Evolutionary conservation across 1,140 invertebrate genomes (phyloP), one percentile per base, ranked within the genome.

Genomic region (Rhagoletis pomonella): DNA sequence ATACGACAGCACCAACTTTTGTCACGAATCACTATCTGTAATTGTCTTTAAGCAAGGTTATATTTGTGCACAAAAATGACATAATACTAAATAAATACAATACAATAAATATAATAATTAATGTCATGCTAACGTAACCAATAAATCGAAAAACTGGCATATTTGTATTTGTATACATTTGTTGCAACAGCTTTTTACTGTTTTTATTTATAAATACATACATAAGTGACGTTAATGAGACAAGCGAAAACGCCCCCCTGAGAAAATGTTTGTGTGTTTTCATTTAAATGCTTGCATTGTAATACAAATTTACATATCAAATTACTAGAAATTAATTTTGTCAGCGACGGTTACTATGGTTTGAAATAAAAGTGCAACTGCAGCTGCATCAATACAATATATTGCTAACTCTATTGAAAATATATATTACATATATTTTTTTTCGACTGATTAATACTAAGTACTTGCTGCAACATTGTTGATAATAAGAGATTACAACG

Each of bases 301-400:
- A 29, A 29, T 29, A 29, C 0, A 69, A 69, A 69, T 29, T 69
- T 44, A 44, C 5, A 69, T 69, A 69, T 69, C 65, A 69, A 69
- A 44, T 69, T 69, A 69, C 39, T 29, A 64, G n/a, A 64, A 64
- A 64, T 64, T 6, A 64, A 64, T 64, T 64, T 19, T 64, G 62
- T 64, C 62, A 19, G 29, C n/a, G n/a, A 64, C 29, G 7, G 62
- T 2, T 19, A 64, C n/a, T 2, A 19, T 3, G 62, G 4, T 19
- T 6, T 64, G 62, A 64, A 64, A 29, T 64, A 6, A 17, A 4
- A 64, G 62, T 19, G n/a, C n/a, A 64, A 3, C n/a, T 4, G 62
- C 9, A 64, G 1, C 4, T 64, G 29, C 29, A 29, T 29, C 29
- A 29, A 29, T 29, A 29, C 29, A 29, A 29, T 29, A 29, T 0